Percentiles rank a stretch among this genome's conserved stretches.
phyloP scores from a whole-genome alignment of 2,797 vertebrate genomes.

The Pelochelys cantorii region DNA sequence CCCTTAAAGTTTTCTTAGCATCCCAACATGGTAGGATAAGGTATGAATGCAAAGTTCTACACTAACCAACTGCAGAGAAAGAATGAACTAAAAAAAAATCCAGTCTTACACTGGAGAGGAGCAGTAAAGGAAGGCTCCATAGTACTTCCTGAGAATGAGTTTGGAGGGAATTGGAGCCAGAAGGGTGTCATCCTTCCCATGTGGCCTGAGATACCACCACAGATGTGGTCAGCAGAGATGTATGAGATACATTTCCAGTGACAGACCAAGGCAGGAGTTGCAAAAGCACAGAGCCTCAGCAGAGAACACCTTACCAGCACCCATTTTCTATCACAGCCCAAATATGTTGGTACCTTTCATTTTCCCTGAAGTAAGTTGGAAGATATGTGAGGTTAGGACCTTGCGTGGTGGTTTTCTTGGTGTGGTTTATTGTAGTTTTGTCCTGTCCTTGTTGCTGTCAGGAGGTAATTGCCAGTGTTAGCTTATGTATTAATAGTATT shows the following conservation, averaged over 20 bases:
- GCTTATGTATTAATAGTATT: conserved; percentile 19
- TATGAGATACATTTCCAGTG: not conserved
- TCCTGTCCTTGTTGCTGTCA: conserved; percentile 7
- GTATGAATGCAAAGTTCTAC: not conserved
- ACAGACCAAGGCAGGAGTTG: not conserved
- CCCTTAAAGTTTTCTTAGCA: not conserved
- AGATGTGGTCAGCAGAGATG: not conserved
- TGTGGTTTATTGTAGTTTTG: not conserved
- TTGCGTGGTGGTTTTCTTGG: not conserved
- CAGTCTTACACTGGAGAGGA: not conserved
- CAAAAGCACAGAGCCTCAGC: not conserved
- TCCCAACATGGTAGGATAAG: not conserved
- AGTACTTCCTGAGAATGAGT: not conserved
- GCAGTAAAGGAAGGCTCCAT: not conserved
- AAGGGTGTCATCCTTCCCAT: not conserved
- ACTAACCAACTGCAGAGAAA: not conserved
- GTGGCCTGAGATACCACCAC: not conserved
- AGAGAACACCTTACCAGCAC: not conserved
- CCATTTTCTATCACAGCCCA: not conserved
- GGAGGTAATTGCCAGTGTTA: not conserved
- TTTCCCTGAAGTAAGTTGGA: not conserved
- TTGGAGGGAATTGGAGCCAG: not conserved
- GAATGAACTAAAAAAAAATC: not conserved
- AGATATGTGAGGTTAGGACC: not conserved
- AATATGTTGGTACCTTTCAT: accelerated